Percentiles rank a stretch among this genome's conserved stretches.
phyloP scores from a whole-genome alignment of 1,140 invertebrate genomes.

The Elymnias hypermnestra region DNA sequence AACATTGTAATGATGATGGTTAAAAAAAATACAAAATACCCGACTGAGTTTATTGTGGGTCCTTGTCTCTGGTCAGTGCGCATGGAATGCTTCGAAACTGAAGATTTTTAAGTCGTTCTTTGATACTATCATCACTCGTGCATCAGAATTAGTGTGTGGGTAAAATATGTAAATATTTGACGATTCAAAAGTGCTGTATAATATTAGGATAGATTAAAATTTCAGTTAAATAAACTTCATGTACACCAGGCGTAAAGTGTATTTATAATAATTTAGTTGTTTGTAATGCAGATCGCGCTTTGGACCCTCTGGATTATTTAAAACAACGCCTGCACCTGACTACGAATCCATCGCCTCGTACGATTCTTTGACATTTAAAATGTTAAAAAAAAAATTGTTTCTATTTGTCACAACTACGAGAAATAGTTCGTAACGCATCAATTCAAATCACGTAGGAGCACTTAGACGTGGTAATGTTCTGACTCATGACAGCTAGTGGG shows the following conservation, averaged over 20 bases:
- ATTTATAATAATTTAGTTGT: slow-evolving; percentile 1
- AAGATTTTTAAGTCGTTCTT: too few species aligned
- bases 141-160: too few species aligned
- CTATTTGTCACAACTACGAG: background rate
- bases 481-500: background rate
- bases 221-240: background rate
- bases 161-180: too few species aligned
- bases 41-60: too few species aligned
- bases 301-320: background rate
- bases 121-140: too few species aligned
- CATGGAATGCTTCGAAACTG: too few species aligned
- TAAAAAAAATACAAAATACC: too few species aligned
- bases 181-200: too few species aligned
- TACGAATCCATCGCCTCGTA: background rate
- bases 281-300: background rate
- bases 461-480: background rate
- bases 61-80: too few species aligned
- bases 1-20: too few species aligned
- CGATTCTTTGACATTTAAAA: background rate
- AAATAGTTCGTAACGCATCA: background rate
- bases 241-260: background rate
- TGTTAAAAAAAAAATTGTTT: background rate
- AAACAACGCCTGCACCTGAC: background rate
- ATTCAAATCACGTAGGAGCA: slow-evolving; percentile 1
- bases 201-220: too few species aligned